A percentile compares a stretch with the other conserved stretches of the same genome.
These are phyloP conservation scores for Synergus umbraculus DNA, from an alignment of 2,888 invertebrate species.

Conservation along the genomic window DNA sequence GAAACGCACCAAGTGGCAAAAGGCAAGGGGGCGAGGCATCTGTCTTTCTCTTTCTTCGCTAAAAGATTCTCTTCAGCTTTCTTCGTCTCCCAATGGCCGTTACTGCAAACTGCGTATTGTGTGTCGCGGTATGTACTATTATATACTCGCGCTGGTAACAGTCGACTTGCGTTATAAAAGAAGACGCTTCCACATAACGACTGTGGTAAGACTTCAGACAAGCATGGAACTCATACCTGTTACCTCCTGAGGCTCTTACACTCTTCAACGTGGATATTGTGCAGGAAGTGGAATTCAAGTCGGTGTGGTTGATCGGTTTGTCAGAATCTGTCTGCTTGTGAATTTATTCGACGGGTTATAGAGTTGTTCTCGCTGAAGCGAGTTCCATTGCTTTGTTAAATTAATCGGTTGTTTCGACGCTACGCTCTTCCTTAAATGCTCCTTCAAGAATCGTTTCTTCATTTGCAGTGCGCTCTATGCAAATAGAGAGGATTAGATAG, in stretches of 20 bases:
- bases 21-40: slow-evolving; percentile 52
- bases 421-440: background rate
- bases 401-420: background rate
- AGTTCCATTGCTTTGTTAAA: background rate
- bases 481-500: background rate
- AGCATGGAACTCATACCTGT: slow-evolving; percentile 24
- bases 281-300: slow-evolving; percentile 35
- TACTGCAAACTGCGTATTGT: slow-evolving; percentile 62
- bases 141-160: slow-evolving; percentile 51
- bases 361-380: slow-evolving; percentile 2
- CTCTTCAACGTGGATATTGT: slow-evolving; percentile 33
- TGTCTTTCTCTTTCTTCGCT: slow-evolving; percentile 45
- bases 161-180: slow-evolving; percentile 52
- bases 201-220: slow-evolving; percentile 43
- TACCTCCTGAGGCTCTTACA: slow-evolving; percentile 27
- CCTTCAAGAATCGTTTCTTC: background rate
- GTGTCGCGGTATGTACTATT: slow-evolving; percentile 57
- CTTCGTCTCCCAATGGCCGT: slow-evolving; percentile 50
- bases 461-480: background rate
- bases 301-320: slow-evolving; percentile 12
- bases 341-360: slow-evolving; percentile 27
- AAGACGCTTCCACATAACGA: slow-evolving; percentile 50
- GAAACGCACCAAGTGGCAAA: slow-evolving; percentile 69
- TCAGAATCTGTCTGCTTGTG: slow-evolving; percentile 11
- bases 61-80: slow-evolving; percentile 29